Conservation (phyloP, 2,797 vertebrate species). For the Kryptolebias ocellatus region DNA sequence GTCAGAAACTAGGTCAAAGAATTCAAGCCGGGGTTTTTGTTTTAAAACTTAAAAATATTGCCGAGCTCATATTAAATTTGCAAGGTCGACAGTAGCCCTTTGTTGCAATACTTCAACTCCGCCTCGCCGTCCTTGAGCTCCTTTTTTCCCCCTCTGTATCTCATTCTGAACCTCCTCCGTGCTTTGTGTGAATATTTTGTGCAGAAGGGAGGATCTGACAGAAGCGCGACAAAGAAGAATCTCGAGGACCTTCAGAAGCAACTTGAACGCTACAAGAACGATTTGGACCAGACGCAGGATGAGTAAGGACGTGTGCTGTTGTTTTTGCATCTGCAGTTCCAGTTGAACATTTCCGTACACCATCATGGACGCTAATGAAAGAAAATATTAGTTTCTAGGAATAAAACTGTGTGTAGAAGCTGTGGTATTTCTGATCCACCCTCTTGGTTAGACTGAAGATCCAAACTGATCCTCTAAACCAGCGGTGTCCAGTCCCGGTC, state of each 20-base stretch:
- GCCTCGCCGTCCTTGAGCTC: constrained; percentile 20
- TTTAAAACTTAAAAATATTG: constrained; percentile 38
- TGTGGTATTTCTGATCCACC: too few species aligned
- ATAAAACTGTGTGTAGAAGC: too few species aligned
- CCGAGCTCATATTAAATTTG: constrained; percentile 38
- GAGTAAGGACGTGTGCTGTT: constrained; percentile 82
- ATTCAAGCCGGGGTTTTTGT: constrained; percentile 20
- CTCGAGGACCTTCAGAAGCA: constrained; percentile 82
- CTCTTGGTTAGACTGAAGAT: too few species aligned
- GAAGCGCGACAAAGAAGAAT: constrained; percentile 63
- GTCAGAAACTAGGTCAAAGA: constrained; percentile 64
- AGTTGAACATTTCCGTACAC: neutral
- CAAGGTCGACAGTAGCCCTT: constrained; percentile 28
- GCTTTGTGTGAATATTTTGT: constrained; percentile 23
- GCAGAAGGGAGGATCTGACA: constrained; percentile 53
- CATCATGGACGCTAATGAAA: neutral
- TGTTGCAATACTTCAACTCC: constrained; percentile 20
- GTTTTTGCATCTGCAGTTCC: constrained; percentile 5
- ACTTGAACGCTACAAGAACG: constrained; percentile 80
- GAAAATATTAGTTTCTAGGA: neutral
- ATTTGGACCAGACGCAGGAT: constrained; percentile 81
- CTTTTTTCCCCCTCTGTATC: constrained; percentile 2
- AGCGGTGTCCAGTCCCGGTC: too few species aligned
- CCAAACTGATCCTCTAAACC: neutral
- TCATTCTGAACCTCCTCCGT: constrained; percentile 4